Conservation (phyloP, 2,888 invertebrate species). For the Chironomus riparius region DNA sequence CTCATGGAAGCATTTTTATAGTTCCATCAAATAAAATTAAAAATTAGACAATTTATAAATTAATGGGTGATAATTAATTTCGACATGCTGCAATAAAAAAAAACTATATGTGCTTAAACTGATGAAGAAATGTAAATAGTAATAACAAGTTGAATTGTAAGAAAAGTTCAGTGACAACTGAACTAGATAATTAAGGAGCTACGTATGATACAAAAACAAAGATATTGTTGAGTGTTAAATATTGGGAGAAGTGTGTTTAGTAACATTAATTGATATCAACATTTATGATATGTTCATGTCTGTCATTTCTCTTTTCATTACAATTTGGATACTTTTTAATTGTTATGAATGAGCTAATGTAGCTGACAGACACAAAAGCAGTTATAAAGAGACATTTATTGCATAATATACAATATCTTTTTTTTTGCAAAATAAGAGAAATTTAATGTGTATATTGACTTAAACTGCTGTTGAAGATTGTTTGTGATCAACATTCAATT, state of each 20-base stretch:
- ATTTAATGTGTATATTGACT: too few species aligned
- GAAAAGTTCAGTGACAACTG: neutral
- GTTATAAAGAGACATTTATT: neutral
- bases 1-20: neutral
- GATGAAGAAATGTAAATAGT: neutral
- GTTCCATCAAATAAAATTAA: neutral
- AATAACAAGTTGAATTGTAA: neutral
- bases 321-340: neutral
- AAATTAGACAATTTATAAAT: neutral
- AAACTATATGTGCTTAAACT: neutral
- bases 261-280: neutral
- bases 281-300: neutral
- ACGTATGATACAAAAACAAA: neutral
- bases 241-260: neutral
- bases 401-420: neutral
- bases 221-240: neutral
- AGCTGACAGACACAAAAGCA: neutral
- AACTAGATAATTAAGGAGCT: neutral
- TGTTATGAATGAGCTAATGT: neutral
- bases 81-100: neutral
- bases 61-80: neutral
- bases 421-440: too few species aligned
- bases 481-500: neutral
- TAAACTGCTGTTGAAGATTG: too few species aligned
- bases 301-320: neutral